Conservation (phyloP, 92 coral and sea anemone genomes). For the Siderastrea radians region DNA sequence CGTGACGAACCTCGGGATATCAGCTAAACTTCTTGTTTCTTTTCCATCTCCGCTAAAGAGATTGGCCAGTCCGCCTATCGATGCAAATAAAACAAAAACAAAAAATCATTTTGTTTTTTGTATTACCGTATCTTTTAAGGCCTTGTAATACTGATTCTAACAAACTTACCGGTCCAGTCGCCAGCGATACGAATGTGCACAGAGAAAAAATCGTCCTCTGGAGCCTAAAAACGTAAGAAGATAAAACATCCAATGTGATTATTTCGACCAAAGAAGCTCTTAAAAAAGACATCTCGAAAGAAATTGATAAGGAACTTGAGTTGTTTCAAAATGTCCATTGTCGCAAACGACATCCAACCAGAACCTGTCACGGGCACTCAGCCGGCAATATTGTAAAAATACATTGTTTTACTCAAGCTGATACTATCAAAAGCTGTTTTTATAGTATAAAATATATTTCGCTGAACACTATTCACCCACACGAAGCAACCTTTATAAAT, state of each 20-base stretch:
- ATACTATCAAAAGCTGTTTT: no score
- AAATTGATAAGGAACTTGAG: no score
- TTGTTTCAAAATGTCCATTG: no score
- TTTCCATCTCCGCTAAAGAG: conserved; percentile 78
- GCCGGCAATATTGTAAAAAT: no score
- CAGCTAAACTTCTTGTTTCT: conserved; percentile 62
- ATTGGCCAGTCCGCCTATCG: conserved; percentile 75
- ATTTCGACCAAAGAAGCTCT: background rate
- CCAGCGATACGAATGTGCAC: conserved; percentile 95
- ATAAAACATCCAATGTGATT: background rate
- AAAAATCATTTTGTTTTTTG: background rate
- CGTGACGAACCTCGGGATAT: conserved; percentile 75
- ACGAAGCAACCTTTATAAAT: no score
- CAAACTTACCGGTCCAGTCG: conserved; percentile 91
- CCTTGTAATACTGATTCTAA: background rate
- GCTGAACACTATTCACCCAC: no score
- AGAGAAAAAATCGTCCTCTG: conserved; percentile 94
- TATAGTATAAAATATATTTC: no score
- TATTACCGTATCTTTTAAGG: background rate
- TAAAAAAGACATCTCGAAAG: no score
- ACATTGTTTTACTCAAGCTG: no score
- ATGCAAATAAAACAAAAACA: background rate
- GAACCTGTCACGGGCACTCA: no score
- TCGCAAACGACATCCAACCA: no score
- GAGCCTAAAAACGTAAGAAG: conserved; percentile 68